Evolutionary conservation across 1,140 invertebrate genomes (phyloP), one percentile per base, ranked within the genome.

Genomic region (Sycobia sp.): DNA sequence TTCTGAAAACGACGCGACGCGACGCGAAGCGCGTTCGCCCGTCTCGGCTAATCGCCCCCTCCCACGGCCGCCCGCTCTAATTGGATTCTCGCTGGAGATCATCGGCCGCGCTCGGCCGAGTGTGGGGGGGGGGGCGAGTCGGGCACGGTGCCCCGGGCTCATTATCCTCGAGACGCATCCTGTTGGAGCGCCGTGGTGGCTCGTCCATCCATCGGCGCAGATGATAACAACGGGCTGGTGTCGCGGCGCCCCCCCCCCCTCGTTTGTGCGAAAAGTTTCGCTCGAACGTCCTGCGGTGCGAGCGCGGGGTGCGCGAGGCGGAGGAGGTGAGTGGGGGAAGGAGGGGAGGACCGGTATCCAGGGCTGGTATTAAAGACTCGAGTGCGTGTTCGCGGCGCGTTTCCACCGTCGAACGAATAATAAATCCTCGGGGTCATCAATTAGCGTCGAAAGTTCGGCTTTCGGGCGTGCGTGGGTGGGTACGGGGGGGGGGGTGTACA

Each of bases 1-100:
- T n/a, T n/a, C n/a, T n/a, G n/a, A n/a, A n/a, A n/a, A n/a, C n/a
- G n/a, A n/a, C n/a, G n/a, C n/a, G n/a, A n/a, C n/a, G n/a, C n/a
- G n/a, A n/a, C n/a, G n/a, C n/a, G n/a, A n/a, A n/a, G n/a, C n/a
- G n/a, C n/a, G n/a, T n/a, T n/a, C n/a, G n/a, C n/a, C n/a, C n/a
- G n/a, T n/a, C n/a, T n/a, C n/a, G n/a, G n/a, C n/a, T n/a, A n/a
- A n/a, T 14, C 20, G 23, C 16, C 25, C 25, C 25, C 29, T 2
- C 14, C 25, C 1, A 61, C 57, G 49, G 60, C 66, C 58, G 67
- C 68, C n/a, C 62, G 66, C 64, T 71, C 65, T 68, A 72, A 72
- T 71, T 71, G 67, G 68, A 71, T 72, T 72, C 68, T 67, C 65
- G 23, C 66, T 63, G 54, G 60, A 66, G 54, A n/a, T n/a, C n/a